Evolutionary conservation across 2,888 invertebrate genomes (phyloP).

Genomic region (Polyploca ridens): DNA sequence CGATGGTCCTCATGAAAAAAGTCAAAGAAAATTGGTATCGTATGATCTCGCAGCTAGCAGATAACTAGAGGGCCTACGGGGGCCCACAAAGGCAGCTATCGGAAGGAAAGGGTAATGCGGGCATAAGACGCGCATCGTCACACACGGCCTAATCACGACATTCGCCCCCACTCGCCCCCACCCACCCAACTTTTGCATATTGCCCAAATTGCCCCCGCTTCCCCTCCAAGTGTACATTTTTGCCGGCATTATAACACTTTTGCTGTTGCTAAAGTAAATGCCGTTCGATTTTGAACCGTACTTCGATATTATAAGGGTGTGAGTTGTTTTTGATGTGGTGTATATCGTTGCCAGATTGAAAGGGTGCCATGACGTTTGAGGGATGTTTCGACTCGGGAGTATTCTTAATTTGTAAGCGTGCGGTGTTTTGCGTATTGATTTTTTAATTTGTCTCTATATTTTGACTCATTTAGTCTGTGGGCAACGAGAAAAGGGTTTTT

Average conservation of each 20-base stretch:
- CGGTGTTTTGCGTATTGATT: slow-evolving; percentile 77
- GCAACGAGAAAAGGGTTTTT: no score
- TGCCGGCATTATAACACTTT: slow-evolving; percentile 33
- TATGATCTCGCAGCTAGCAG: slow-evolving; percentile 62
- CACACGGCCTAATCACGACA: slow-evolving; percentile 82
- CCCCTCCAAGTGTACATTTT: slow-evolving; percentile 60
- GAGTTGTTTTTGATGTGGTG: slow-evolving; percentile 20
- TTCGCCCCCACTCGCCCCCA: slow-evolving; percentile 46
- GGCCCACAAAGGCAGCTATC: slow-evolving; percentile 80
- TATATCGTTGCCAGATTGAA: slow-evolving; percentile 39
- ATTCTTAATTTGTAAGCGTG: slow-evolving; percentile 70
- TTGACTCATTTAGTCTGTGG: slow-evolving; percentile 14
- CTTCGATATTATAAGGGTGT: slow-evolving; percentile 28
- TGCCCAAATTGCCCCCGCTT: slow-evolving; percentile 79
- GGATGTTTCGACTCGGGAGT: slow-evolving; percentile 60
- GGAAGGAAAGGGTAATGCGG: slow-evolving; percentile 85
- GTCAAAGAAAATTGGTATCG: slow-evolving; percentile 72
- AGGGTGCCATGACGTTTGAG: slow-evolving; percentile 68
- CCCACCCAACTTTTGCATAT: slow-evolving; percentile 79
- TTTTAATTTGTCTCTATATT: slow-evolving; percentile 66
- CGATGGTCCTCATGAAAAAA: slow-evolving; percentile 55
- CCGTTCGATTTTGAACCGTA: slow-evolving; percentile 47
- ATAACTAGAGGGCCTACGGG: slow-evolving; percentile 71
- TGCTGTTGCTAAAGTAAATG: slow-evolving; percentile 35
- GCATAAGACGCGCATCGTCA: slow-evolving; percentile 84